Evolutionary conservation across 2,113 vertebrate genomes (phyloP).

Genomic region (Cnemophilus loriae): DNA sequence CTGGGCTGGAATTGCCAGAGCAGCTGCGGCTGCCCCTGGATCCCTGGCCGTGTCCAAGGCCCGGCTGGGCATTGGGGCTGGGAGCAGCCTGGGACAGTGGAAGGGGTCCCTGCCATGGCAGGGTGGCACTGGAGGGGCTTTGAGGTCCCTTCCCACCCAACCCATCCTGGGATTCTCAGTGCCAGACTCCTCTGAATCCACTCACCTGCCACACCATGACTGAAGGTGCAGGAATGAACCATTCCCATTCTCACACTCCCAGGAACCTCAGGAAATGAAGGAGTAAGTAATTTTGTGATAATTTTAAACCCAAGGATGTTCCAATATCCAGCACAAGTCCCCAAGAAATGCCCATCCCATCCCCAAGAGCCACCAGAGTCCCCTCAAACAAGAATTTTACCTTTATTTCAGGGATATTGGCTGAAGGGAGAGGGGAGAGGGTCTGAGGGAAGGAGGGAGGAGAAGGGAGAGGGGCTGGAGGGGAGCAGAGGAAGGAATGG

Average conservation of each 20-base stretch:
- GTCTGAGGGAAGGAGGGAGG: not conserved
- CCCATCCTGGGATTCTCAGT: accelerated
- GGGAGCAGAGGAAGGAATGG: not conserved
- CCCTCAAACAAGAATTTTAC: not conserved
- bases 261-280: not conserved
- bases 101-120: not conserved
- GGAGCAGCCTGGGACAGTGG: not conserved
- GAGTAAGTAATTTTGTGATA: accelerated
- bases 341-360: accelerated
- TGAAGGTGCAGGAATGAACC: not conserved
- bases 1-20: not conserved
- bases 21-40: not conserved
- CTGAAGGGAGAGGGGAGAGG: not conserved
- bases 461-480: not conserved
- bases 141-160: not conserved
- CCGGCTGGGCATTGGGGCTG: not conserved
- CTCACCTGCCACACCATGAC: not conserved
- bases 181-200: not conserved
- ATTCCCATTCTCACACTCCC: accelerated
- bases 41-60: too few relatives aligned
- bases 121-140: not conserved
- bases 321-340: not conserved
- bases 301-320: not conserved
- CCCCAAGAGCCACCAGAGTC: not conserved
- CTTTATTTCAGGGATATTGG: not conserved